phyloP scores from a whole-genome alignment of 2,888 invertebrate genomes.

The Leucania comma region DNA sequence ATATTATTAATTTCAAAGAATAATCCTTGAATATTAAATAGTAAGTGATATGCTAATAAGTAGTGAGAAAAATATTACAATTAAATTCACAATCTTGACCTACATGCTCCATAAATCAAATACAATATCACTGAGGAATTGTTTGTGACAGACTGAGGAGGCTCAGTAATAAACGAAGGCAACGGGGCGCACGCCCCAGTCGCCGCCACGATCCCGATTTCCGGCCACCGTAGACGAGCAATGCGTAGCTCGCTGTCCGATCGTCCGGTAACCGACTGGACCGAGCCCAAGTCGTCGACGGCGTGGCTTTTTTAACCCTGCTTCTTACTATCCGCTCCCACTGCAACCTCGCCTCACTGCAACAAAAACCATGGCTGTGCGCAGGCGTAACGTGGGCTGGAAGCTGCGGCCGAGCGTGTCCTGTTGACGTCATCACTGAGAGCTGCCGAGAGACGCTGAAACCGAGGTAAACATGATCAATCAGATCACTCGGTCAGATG shows the following conservation, averaged over 20 bases:
- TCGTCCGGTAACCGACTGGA: no score
- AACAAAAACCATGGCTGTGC: conserved; percentile 60
- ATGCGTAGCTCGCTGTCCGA: no score
- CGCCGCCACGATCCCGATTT: no score
- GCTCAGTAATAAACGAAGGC: no score
- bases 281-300: no score
- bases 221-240: no score
- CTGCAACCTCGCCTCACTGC: conserved; percentile 10
- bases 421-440: conserved; percentile 67
- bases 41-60: conserved; percentile 7
- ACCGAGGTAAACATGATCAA: conserved; percentile 24
- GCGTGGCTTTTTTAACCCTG: not conserved
- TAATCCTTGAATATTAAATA: conserved; percentile 31
- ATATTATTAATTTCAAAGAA: conserved; percentile 19
- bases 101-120: not conserved
- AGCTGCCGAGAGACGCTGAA: conserved; percentile 10
- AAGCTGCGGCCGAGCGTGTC: conserved; percentile 67
- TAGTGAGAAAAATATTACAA: conserved; percentile 19
- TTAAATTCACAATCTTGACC: conserved; percentile 1
- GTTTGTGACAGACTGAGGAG: no score
- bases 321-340: conserved; percentile 38
- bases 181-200: no score
- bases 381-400: conserved; percentile 75
- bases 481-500: conserved; percentile 13
- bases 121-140: not conserved